Base-by-base conservation (phyloP, 2,113 vertebrate genomes). In the Amblyopsis rosae region DNA sequence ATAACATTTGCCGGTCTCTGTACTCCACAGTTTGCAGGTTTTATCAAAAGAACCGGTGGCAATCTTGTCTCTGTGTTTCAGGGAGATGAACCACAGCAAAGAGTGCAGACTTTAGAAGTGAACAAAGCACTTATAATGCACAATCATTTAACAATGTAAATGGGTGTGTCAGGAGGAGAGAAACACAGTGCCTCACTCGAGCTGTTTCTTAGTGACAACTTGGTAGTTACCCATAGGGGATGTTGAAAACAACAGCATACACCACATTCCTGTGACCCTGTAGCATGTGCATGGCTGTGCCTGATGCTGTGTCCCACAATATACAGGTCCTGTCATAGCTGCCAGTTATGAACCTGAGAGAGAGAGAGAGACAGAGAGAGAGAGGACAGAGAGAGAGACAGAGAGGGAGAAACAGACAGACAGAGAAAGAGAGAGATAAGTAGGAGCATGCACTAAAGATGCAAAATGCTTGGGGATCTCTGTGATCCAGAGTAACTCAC, bases 1-100 rank as follows among this genome's bases (percentile, higher is more conserved):
- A 64, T 93, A 98, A 83, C 96, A 98, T 87, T 94, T 91, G 69
- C 96, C 96, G 2, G 95, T 96, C 80, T 96, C 94, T 0, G 90
- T 90, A 70, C 94, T 95, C 97, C 97, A 99, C 58, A 99, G 80
- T 84, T 93, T 97, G 87, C 96, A 97, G 58, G 96, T 98, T 85
- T 96, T 98, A 80, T 99, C 98, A 72, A 98, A 99, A 50, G 97
- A 99, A 65, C 95, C 96, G 0, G 98, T 98, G 78, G 96, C 96
- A 86, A 99, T 96, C 90, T 97, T 98, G 89, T 97, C 96, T 65
- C 96, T 99, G 85, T 15, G 74, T 89, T 58, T 26, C 12, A 83
- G 83, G 76, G n/a, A 57, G 32, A 81, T 7, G 16, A 32, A 63
- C 84, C 33, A 57, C 51, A 75, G 46, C 13, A 41, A 63, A 12